Conservation (phyloP, 2,113 vertebrate genomes). For the Morone chrysops region DNA sequence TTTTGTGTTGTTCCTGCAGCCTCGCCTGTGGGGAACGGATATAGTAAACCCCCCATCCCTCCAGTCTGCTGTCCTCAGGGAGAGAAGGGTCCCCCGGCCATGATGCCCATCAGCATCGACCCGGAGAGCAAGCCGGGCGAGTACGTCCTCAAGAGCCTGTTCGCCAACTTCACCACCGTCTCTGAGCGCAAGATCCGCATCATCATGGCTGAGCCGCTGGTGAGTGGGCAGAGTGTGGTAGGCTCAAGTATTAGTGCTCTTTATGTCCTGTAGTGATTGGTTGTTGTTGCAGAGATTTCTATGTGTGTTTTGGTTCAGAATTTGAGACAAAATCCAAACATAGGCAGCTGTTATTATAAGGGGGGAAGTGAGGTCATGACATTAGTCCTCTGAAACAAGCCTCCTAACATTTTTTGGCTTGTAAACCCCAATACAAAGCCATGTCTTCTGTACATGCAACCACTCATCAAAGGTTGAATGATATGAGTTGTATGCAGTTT, state of each 20-base stretch:
- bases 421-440: not conserved
- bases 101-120: slow-evolving; percentile 93
- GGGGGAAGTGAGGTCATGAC: slow-evolving; percentile 11
- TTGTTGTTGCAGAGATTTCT: not conserved
- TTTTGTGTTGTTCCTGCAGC: slow-evolving; percentile 80
- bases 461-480: not conserved
- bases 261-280: not conserved
- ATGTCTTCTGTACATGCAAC: not conserved
- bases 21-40: slow-evolving; percentile 95
- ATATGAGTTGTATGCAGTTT: not conserved
- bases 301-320: not conserved
- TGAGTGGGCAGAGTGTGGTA: slow-evolving; percentile 80
- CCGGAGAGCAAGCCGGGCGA: slow-evolving; percentile 97
- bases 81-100: slow-evolving; percentile 92
- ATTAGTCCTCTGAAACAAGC: not conserved
- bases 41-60: slow-evolving; percentile 91
- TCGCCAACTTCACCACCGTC: slow-evolving; percentile 94
- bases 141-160: slow-evolving; percentile 96
- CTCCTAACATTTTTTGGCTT: not conserved
- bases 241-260: not conserved
- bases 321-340: not conserved
- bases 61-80: slow-evolving; percentile 89
- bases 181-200: slow-evolving; percentile 96
- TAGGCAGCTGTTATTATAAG: not conserved
- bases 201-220: slow-evolving; percentile 97